Percentiles rank a stretch among this genome's conserved stretches.
Conservation (phyloP, 35 echinoderm and acorn worm genomes). For the Heliocidaris erythrogramma region DNA sequence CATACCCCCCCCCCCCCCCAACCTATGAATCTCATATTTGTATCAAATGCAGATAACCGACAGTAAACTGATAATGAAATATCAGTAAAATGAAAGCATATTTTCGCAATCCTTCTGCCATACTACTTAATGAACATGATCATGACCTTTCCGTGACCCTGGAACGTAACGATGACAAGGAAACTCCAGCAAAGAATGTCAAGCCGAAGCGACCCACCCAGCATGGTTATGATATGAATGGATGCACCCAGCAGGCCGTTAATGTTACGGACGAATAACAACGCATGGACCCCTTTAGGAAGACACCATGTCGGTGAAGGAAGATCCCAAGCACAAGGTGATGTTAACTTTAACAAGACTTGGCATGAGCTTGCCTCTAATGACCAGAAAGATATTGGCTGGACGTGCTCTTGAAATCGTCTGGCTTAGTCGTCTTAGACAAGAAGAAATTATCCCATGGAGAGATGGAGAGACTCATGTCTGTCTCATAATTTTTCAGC, state of each 20-base stretch:
- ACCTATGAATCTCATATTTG: no score
- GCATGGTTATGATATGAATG: constrained; percentile 9
- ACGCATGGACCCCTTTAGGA: not conserved
- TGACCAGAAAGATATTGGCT: not conserved
- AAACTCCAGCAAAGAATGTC: not conserved
- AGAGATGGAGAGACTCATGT: not conserved
- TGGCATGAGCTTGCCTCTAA: not conserved
- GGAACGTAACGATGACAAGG: not conserved
- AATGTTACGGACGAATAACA: not conserved
- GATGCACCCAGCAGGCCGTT: not conserved
- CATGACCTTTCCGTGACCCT: not conserved
- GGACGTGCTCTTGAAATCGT: not conserved
- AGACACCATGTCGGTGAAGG: not conserved
- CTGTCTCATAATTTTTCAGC: not conserved
- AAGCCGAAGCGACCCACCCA: not conserved
- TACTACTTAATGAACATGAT: not conserved
- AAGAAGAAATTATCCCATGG: not conserved
- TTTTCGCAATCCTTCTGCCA: not conserved
- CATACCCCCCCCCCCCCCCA: no score
- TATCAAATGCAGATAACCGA: no score
- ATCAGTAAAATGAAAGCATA: not conserved
- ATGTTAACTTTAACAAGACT: constrained; percentile 3
- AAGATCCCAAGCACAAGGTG: not conserved
- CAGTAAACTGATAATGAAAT: not conserved
- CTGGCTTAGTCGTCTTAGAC: not conserved